A percentile compares a stretch with the other conserved stretches of the same genome.
Conservation (phyloP, 1,140 invertebrate species). For the Eriocheir sinensis region DNA sequence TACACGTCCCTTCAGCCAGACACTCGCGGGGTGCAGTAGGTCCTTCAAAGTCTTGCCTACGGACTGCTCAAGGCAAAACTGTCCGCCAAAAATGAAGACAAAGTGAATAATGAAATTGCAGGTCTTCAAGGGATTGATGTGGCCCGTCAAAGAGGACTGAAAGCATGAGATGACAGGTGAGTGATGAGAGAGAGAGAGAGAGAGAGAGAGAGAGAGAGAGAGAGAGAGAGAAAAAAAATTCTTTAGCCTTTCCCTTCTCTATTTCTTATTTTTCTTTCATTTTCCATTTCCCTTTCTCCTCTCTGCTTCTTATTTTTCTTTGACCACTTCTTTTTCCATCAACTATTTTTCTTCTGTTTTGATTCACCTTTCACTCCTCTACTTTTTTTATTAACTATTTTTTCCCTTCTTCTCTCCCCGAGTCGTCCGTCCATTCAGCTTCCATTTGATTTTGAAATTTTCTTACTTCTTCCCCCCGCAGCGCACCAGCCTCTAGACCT, state of each 20-base stretch:
- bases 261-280: neutral
- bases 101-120: neutral
- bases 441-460: neutral
- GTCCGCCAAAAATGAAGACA: neutral
- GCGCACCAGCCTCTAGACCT: neutral
- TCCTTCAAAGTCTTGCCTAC: neutral
- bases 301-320: neutral
- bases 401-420: neutral
- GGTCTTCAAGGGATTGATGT: neutral
- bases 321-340: no score
- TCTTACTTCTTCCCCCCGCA: neutral
- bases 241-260: neutral
- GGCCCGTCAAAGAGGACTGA: no score
- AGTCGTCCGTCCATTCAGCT: neutral
- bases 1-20: neutral
- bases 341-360: conserved; percentile 13
- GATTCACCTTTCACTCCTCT: neutral
- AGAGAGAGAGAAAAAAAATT: no score
- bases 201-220: no score
- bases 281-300: neutral
- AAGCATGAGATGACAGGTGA: no score
- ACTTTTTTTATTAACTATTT: no score
- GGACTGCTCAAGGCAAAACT: neutral
- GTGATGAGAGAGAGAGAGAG: no score
- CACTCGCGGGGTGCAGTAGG: neutral